Conservation (phyloP, 2,797 vertebrate species). For the Philypnodon macrostomus region DNA sequence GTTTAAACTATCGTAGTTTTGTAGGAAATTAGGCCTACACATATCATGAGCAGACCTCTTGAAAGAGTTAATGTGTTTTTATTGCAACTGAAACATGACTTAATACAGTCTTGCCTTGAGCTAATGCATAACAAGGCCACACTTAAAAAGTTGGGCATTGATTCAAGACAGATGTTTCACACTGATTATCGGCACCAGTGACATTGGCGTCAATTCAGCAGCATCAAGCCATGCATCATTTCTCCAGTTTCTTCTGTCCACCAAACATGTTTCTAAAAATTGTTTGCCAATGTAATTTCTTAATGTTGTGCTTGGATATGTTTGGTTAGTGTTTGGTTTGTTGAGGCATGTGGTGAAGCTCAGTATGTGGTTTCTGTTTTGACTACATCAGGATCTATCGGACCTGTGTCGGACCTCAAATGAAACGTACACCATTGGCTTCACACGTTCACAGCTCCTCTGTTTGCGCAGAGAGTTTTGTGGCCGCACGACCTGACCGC, state of each 20-base stretch:
- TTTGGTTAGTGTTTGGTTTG: conserved; percentile 73
- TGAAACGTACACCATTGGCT: conserved; percentile 77
- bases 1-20: neutral
- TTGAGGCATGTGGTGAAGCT: conserved; percentile 66
- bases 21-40: conserved; percentile 17
- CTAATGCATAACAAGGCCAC: conserved; percentile 56
- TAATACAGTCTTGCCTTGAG: conserved; percentile 57
- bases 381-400: conserved; percentile 68
- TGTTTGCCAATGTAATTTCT: conserved; percentile 56
- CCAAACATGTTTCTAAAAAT: conserved; percentile 50
- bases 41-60: conserved; percentile 35
- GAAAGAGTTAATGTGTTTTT: conserved; percentile 53
- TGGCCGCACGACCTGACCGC: conserved; percentile 76
- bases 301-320: conserved; percentile 56
- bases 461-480: conserved; percentile 77
- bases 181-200: conserved; percentile 54
- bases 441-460: conserved; percentile 78
- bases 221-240: conserved; percentile 48
- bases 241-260: conserved; percentile 46
- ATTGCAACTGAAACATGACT: conserved; percentile 62
- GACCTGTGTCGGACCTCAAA: conserved; percentile 74
- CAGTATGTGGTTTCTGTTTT: conserved; percentile 75
- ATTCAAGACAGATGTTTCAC: conserved; percentile 70
- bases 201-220: conserved; percentile 48
- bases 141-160: conserved; percentile 54